A percentile compares a stretch with the other conserved stretches of the same genome.
Evolutionary conservation across 2,113 vertebrate species (phyloP).

Genomic region (Maccullochella peelii): DNA sequence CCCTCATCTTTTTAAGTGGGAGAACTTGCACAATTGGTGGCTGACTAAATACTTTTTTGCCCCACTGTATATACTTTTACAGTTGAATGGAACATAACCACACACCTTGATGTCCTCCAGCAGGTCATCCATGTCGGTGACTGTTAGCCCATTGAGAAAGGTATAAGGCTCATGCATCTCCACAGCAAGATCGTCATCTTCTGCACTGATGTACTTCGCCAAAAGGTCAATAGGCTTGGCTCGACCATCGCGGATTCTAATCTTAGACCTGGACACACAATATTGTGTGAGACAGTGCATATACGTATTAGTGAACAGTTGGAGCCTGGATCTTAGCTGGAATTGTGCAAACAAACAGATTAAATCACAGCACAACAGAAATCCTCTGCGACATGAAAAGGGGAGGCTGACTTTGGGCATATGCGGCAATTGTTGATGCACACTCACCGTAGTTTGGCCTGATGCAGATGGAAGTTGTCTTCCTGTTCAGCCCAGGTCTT

Average conservation of each 20-base stretch:
- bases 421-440: neutral
- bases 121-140: conserved; percentile 97
- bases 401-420: too few species aligned
- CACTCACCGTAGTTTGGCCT: conserved; percentile 93
- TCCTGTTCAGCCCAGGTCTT: conserved; percentile 99
- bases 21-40: too few species aligned
- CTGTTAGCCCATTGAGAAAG: conserved; percentile 93
- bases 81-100: neutral
- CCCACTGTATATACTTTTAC: too few species aligned
- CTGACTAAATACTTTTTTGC: too few species aligned
- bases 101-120: conserved; percentile 97
- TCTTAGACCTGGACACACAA: conserved; percentile 89
- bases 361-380: neutral
- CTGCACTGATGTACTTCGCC: conserved; percentile 97
- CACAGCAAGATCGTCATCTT: conserved; percentile 95
- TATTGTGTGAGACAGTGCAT: neutral
- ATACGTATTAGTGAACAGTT: neutral
- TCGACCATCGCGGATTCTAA: conserved; percentile 93
- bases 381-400: neutral
- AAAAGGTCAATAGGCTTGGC: conserved; percentile 97
- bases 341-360: neutral
- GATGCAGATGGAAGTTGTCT: conserved; percentile 97
- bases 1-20: too few species aligned
- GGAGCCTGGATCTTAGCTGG: neutral
- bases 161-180: conserved; percentile 99